Evolutionary conservation across 2,888 invertebrate species (phyloP).

Genomic region (Melanostoma mellinum): DNA sequence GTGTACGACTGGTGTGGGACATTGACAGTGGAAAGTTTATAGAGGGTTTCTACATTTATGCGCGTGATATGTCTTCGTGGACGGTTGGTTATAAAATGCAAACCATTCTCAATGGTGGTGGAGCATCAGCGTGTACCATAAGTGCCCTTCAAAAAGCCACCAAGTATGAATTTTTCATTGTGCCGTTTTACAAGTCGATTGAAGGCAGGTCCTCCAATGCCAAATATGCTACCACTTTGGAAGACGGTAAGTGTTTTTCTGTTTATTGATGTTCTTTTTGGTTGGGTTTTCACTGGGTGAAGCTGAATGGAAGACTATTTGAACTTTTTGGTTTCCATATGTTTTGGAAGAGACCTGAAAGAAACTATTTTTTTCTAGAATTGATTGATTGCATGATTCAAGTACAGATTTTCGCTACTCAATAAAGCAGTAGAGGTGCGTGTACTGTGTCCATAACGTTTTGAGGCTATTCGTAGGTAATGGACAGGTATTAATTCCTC

Average conservation of each 20-base stretch:
- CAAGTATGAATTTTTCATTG: constrained; percentile 94
- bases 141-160: constrained; percentile 91
- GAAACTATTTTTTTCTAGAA: too few relatives aligned
- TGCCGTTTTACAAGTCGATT: constrained; percentile 93
- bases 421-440: not conserved
- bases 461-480: constrained; percentile 22
- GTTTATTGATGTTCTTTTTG: constrained; percentile 4
- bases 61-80: constrained; percentile 83
- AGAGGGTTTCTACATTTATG: constrained; percentile 92
- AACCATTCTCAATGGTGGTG: constrained; percentile 88
- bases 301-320: not conserved
- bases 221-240: constrained; percentile 89
- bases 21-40: constrained; percentile 89
- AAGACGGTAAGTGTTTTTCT: constrained; percentile 88
- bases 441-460: constrained; percentile 20
- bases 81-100: constrained; percentile 86
- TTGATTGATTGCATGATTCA: too few relatives aligned
- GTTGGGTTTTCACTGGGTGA: constrained; percentile 4
- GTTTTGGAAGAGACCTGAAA: too few relatives aligned
- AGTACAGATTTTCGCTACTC: too few relatives aligned
- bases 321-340: not conserved
- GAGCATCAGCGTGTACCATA: constrained; percentile 89
- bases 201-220: constrained; percentile 95
- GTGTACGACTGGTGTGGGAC: constrained; percentile 93
- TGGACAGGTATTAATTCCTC: constrained; percentile 11